A percentile compares a stretch with the other conserved stretches of the same genome.
Conservation (phyloP, 1,140 invertebrate species). For the Drosophila bocki region DNA sequence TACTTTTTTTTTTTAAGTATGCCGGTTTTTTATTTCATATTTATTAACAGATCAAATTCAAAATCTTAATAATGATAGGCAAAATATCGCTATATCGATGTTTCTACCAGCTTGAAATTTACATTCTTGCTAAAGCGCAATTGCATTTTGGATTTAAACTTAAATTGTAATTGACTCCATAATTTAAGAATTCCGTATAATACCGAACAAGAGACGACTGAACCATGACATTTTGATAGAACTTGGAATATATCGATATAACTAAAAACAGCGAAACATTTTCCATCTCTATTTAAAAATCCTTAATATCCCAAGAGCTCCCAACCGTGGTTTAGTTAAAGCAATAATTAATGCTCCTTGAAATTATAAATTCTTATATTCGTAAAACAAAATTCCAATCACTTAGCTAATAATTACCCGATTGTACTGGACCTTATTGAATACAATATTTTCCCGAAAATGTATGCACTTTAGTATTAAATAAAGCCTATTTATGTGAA, state of each 20-base stretch:
- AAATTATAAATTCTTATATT: slow-evolving; percentile 2
- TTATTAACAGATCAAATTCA: too few relatives aligned
- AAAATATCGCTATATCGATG: slow-evolving; percentile 8
- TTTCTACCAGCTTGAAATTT: slow-evolving; percentile 5
- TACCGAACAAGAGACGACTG: slow-evolving; percentile 1
- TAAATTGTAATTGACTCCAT: neutral
- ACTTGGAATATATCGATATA: neutral
- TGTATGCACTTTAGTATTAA: neutral
- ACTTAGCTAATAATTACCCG: neutral
- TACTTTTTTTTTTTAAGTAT: neutral
- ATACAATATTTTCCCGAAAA: neutral
- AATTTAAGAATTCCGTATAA: neutral
- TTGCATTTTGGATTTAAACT: neutral
- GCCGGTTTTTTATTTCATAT: neutral
- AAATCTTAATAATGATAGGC: neutral
- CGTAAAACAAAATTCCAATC: neutral
- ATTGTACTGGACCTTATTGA: neutral
- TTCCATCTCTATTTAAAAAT: neutral
- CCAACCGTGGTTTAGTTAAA: neutral
- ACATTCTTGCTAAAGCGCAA: neutral
- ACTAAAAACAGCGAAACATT: neutral
- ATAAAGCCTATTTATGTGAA: neutral
- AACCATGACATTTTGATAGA: slow-evolving; percentile 3
- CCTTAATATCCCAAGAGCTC: neutral
- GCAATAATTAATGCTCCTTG: neutral